Base-by-base conservation (phyloP, 2,888 invertebrate species). In the Subacronicta megacephala region DNA sequence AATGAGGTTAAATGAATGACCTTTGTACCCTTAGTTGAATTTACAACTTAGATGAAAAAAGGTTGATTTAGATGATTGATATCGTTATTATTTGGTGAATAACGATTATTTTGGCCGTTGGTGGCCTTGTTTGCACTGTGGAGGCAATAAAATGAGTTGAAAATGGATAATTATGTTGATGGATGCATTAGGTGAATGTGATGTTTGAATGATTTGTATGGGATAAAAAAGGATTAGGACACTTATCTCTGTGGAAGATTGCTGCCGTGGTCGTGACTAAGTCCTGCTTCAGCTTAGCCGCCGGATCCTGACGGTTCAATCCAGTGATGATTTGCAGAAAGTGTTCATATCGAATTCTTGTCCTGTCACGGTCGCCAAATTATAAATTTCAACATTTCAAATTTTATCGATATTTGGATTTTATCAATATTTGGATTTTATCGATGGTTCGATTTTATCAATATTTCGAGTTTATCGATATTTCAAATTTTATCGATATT, bases 291-390 rank as follows among this genome's bases (percentile, higher is more conserved):
- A 10, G 26, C 41, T 41, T 41, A 41, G 41, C 26, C 9, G 26
- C 26, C 41, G 16, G 10, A 13, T 23, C 23, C 36, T 29, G 29
- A 37, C 15, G 29, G 26, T 46, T 26, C 26, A 26, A 10, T 10
- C 26, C 10, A 7, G 26, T 20, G 35, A 18, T 35, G 18, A 13
- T 13, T 44, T 13, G 10, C 10, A 3, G 13, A 20, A 20, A 26
- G 41, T 20, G 10, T 41, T 26, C 26, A 9, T 7, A 26, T 7
- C 1, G 9, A 26, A 26, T 20, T 13, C 13, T 18, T 44, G 44
- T 44, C 44, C 33, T 44, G 44, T 44, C 35, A 44, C 44, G 44
- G 44, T 44, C 44, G 44, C 44, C 44, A 44, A 35, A 9, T 41
- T 41, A 41, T 42, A n/a, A n/a, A n/a, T n/a, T n/a, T n/a, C n/a